Percentiles rank a stretch among this genome's conserved stretches.
phyloP scores from a whole-genome alignment of 2,797 vertebrate species.

The Mionectes olivaceus region DNA sequence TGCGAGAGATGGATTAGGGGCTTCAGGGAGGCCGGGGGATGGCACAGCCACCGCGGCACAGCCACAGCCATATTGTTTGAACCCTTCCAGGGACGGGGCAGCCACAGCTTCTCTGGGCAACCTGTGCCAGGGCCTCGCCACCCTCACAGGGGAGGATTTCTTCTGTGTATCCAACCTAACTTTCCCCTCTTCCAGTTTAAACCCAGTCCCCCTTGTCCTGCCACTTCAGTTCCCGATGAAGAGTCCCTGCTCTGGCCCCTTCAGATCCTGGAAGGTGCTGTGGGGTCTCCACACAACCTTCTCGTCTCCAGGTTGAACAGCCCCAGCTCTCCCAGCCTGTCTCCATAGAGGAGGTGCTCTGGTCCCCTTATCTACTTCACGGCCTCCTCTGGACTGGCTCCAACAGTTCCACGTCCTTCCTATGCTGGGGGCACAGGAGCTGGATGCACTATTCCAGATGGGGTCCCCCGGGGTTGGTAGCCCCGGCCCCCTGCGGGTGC shows the following conservation, averaged over 20 bases:
- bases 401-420: neutral
- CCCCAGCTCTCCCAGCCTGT: neutral
- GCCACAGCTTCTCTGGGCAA: neutral
- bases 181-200: neutral
- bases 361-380: neutral
- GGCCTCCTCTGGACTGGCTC: neutral
- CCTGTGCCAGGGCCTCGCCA: neutral
- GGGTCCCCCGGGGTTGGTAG: neutral
- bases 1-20: slow-evolving; percentile 81
- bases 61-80: neutral
- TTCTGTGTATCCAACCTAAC: neutral
- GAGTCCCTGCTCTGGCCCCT: neutral
- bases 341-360: neutral
- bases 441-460: too few relatives aligned
- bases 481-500: neutral
- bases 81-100: neutral
- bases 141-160: neutral
- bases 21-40: slow-evolving; percentile 52
- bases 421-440: neutral
- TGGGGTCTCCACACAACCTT: neutral
- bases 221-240: neutral
- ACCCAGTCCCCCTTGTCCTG: neutral
- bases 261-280: neutral
- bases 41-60: neutral
- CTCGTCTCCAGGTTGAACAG: neutral